Evolutionary conservation across 2,113 vertebrate genomes (phyloP), one percentile per base, ranked within the genome.

Genomic region (Suncus etruscus): DNA sequence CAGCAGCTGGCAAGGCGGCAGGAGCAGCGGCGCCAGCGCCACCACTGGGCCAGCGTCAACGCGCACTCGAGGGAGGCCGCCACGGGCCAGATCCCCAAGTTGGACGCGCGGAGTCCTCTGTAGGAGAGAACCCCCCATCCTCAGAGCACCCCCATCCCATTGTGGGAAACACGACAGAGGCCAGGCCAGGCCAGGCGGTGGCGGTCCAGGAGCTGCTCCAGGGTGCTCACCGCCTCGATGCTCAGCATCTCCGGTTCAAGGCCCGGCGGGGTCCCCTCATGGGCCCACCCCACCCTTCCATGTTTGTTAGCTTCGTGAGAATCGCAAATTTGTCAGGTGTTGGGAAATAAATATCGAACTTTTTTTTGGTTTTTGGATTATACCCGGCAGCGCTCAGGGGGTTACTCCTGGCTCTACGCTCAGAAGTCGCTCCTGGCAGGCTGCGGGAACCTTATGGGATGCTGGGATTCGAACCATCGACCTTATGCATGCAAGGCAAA

Each of bases 51-150:
- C 68, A 83, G 63, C 10, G 0, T 31, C 12, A 4, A 51, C 25
- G 31, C 45, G 20, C 69, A 65, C 6, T n/a, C 79, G 5, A 20
- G 16, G 22, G 87, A 90, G 3, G 14, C 79, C 16, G 76, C 24
- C 58, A 76, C 65, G 86, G 50, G 45, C 69, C 83, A 92, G 50
- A 8, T 3, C 14, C 58, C 58, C 58, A 92, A 75, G 66, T 87
- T 94, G 73, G 94, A 95, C 61, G 90, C 88, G 58, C 91, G 9
- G 72, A 96, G 94, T 91, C 94, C 94, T 84, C 94, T 96, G 20
- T 96, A 96, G 72, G 63, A 72, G 73, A 15, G 32, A 14, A 87
- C 48, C 80, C 54, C 74, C 69, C 39, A 77, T 69, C 32, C 48
- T 93, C 90, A 50, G n/a, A 86, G 78, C 82, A 54, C 45, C 87